Percentiles rank a stretch among this genome's conserved stretches.
These are phyloP conservation scores for Stictocephala bisonia DNA, from an alignment of 2,888 invertebrate genomes.

Conservation along the genomic window DNA sequence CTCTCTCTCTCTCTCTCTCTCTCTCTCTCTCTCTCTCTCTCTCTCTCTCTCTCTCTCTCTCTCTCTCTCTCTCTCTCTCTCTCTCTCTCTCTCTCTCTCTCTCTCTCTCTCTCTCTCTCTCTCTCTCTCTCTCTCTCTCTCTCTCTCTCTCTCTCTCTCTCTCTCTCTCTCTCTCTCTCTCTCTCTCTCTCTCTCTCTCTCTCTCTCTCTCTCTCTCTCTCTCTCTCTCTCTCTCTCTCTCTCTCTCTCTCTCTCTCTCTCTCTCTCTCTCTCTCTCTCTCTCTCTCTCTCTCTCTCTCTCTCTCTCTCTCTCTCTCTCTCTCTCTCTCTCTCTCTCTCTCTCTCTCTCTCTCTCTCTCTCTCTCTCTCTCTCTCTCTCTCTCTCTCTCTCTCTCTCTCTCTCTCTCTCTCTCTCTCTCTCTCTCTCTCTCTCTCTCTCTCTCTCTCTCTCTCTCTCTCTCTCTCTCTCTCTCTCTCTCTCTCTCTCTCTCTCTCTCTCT, in stretches of 20 bases:
- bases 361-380: background rate
- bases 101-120: too few species aligned
- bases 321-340: background rate
- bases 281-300: background rate
- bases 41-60: too few species aligned
- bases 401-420: background rate
- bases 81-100: too few species aligned
- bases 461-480: background rate
- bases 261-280: background rate
- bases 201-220: background rate
- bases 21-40: too few species aligned
- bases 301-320: background rate
- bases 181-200: background rate
- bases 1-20: too few species aligned
- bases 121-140: background rate
- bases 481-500: background rate
- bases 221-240: background rate
- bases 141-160: background rate
- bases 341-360: background rate
- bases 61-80: too few species aligned
- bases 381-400: background rate
- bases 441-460: background rate
- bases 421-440: background rate
- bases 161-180: background rate
- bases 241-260: background rate